Evolutionary conservation across 2,888 invertebrate species (phyloP).

Genomic region (Cordilura impudica): DNA sequence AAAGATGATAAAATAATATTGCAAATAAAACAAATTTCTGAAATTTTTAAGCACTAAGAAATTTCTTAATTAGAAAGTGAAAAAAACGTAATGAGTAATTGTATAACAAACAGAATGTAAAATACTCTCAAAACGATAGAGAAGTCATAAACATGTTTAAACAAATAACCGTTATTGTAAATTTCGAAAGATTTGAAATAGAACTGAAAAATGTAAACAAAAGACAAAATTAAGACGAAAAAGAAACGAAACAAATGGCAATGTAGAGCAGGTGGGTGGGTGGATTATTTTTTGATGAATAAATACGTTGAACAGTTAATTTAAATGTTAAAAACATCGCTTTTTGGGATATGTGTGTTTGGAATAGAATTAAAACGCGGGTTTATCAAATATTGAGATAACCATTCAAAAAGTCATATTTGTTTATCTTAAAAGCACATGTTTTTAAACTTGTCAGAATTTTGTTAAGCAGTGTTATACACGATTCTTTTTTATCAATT

Average conservation of each 20-base stretch:
- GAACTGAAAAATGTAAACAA: conserved; percentile 35
- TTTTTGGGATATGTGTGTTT: too few species aligned
- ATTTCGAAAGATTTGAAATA: conserved; percentile 4
- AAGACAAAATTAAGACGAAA: background rate
- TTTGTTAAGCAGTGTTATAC: background rate
- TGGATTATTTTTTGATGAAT: background rate
- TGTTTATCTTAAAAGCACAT: conserved; percentile 41
- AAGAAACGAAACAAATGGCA: background rate
- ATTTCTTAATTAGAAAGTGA: conserved; percentile 15
- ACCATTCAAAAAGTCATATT: too few species aligned
- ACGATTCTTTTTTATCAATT: background rate
- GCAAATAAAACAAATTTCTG: background rate
- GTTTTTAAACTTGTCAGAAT: conserved; percentile 6
- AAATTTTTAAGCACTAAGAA: background rate
- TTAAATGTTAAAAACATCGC: too few species aligned
- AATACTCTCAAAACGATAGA: background rate
- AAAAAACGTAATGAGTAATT: background rate
- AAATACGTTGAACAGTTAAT: background rate
- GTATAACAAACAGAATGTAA: background rate
- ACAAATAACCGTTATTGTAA: conserved; percentile 27
- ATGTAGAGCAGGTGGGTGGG: background rate
- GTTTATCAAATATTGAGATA: too few species aligned
- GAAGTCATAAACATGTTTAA: background rate
- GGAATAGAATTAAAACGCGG: too few species aligned
- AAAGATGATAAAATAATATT: background rate